Conservation (phyloP, 1,140 invertebrate genomes). For the Drosophila pruinosa region DNA sequence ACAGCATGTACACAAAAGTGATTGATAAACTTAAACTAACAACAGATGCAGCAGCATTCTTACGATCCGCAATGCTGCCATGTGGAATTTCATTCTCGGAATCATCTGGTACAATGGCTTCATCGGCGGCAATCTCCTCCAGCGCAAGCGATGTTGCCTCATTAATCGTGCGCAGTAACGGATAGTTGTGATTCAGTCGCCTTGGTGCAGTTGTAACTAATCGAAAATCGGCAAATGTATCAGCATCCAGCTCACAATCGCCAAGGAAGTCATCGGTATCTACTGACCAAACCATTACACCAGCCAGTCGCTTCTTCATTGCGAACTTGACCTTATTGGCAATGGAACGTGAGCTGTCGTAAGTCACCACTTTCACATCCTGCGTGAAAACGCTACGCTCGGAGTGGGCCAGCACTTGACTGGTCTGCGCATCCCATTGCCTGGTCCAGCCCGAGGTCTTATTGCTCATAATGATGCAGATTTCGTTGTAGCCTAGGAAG, state of each 20-base stretch:
- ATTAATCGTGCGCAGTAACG: slow-evolving; percentile 86
- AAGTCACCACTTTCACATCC: slow-evolving; percentile 84
- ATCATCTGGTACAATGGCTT: slow-evolving; percentile 74
- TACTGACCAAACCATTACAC: slow-evolving; percentile 93
- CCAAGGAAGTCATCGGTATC: slow-evolving; percentile 91
- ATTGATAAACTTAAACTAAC: slow-evolving; percentile 38
- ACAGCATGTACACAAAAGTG: slow-evolving; percentile 39
- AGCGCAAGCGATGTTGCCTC: slow-evolving; percentile 84
- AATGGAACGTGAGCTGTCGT: slow-evolving; percentile 86
- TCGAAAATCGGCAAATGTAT: slow-evolving; percentile 83
- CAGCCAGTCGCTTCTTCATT: slow-evolving; percentile 87
- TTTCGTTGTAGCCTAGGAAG: slow-evolving; percentile 94
- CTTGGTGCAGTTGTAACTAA: slow-evolving; percentile 70
- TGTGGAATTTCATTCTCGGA: slow-evolving; percentile 69
- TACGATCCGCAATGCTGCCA: slow-evolving; percentile 55
- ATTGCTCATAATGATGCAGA: slow-evolving; percentile 83
- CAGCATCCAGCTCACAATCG: slow-evolving; percentile 84
- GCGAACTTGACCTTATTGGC: slow-evolving; percentile 86
- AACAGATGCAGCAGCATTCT: slow-evolving; percentile 46
- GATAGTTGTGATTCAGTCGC: slow-evolving; percentile 84
- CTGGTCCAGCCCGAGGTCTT: slow-evolving; percentile 83
- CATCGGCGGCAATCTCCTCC: slow-evolving; percentile 83
- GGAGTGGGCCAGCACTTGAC: slow-evolving; percentile 85
- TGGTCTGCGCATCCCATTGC: slow-evolving; percentile 85
- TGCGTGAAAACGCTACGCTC: slow-evolving; percentile 80